Evolutionary conservation across 2,113 vertebrate genomes (phyloP), one percentile per base, ranked within the genome.

Genomic region (Hassar affinis): DNA sequence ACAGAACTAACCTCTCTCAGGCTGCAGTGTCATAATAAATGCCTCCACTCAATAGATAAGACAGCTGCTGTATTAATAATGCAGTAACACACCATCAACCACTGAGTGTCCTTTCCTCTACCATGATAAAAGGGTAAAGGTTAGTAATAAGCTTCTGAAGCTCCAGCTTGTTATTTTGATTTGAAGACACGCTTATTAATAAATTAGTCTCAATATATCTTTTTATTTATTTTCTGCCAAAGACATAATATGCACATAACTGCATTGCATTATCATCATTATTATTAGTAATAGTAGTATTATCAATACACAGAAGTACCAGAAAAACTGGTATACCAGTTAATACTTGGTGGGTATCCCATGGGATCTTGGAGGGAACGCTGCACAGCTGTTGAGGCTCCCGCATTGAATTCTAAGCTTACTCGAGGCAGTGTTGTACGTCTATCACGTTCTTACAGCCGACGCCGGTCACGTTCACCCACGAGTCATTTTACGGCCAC

Each of bases 61-160:
- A 18, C 74, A 51, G 2, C 8, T 75, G 22, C 38, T 27, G 74
- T 49, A 76, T 76, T 76, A 76, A 30, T 54, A 76, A 54, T 76
- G 49, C 72, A 52, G 52, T 52, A 75, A 20, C 47, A 2, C 45
- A 27, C 12, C 12, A 74, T 74, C 45, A 7, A 71, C 68, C 38
- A 45, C 22, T 12, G 35, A 51, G 45, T 74, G 45, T 30, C 72
- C 47, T 14, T 45, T 45, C 4, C 10, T 71, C 42, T 12, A 42
- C 25, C 2, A 7, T 30, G 17, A 54, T 76, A 4, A 76, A 54
- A 76, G 49, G 27, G 49, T 52, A 76, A 54, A 76, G 74, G 49
- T 35, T 49, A 76, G 6, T 12, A 76, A 52, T n/a, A 33, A 20
- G 74, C 17, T 49, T 72, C 42, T 20, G 33, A 76, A 76, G 74